A percentile compares a stretch with the other conserved stretches of the same genome.
phyloP scores from a whole-genome alignment of 2,797 vertebrate species.

The Tadarida brasiliensis region DNA sequence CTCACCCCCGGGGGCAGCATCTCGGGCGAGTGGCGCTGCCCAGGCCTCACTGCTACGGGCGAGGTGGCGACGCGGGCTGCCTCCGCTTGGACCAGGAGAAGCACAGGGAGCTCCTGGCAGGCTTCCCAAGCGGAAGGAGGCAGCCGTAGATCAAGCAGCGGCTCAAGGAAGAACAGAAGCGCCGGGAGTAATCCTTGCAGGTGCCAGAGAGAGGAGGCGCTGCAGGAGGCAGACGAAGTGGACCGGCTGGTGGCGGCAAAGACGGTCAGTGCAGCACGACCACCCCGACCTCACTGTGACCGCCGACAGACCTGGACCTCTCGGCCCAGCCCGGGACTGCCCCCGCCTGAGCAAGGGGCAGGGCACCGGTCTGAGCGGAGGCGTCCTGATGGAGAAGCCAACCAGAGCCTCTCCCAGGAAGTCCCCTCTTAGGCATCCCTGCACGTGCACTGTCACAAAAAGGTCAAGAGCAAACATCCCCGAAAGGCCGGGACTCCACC shows the following conservation, averaged over 20 bases:
- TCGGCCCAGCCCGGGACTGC: conserved; percentile 87
- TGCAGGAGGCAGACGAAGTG: conserved; percentile 94
- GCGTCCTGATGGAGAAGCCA: background rate
- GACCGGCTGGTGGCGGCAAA: conserved; percentile 90
- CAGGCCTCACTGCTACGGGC: rapidly evolving
- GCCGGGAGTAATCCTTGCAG: conserved; percentile 94
- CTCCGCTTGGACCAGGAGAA: background rate
- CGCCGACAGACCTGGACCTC: conserved; percentile 95
- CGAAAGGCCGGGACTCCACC: background rate
- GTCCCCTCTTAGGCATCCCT: background rate
- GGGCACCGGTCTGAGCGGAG: rapidly evolving
- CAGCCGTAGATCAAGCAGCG: conserved; percentile 94
- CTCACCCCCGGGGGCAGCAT: background rate
- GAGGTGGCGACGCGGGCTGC: background rate
- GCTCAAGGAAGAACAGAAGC: conserved; percentile 94
- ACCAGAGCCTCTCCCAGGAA: background rate
- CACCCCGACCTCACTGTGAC: conserved; percentile 97
- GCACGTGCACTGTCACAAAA: background rate
- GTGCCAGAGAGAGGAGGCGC: conserved; percentile 93
- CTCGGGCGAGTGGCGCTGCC: background rate
- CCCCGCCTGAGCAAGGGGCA: conserved; percentile 65
- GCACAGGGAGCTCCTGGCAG: conserved; percentile 93
- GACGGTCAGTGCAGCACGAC: conserved; percentile 91
- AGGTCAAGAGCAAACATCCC: background rate
- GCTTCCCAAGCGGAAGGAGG: conserved; percentile 95